Evolutionary conservation across 2,888 invertebrate species (phyloP).

Genomic region (Drosophila nigricruria): DNA sequence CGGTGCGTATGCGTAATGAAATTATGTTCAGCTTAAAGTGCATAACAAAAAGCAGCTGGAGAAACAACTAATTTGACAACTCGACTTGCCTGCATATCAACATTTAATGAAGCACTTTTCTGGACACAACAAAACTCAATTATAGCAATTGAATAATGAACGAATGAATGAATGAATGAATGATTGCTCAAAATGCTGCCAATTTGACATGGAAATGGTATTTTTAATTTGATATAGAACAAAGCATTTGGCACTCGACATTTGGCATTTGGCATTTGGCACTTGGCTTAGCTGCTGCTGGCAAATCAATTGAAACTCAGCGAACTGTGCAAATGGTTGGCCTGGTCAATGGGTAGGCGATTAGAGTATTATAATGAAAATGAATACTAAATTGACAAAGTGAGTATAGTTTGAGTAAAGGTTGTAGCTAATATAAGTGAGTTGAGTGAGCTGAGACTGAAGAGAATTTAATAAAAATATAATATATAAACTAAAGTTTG

Average conservation of each 20-base stretch:
- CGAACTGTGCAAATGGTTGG: constrained; percentile 54
- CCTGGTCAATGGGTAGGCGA: constrained; percentile 27
- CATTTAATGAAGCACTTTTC: neutral
- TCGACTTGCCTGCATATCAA: neutral
- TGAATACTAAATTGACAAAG: neutral
- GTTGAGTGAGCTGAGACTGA: neutral
- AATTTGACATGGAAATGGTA: constrained; percentile 1
- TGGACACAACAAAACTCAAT: constrained; percentile 28
- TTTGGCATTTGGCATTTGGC: constrained; percentile 8
- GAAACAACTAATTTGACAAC: neutral
- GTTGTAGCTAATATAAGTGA: neutral
- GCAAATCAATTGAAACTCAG: constrained; percentile 54
- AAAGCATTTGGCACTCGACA: constrained; percentile 9
- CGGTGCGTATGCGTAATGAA: constrained; percentile 60
- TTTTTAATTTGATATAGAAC: constrained; percentile 12
- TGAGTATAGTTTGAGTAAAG: no score
- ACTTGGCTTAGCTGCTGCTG: neutral
- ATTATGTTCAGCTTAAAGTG: constrained; percentile 22
- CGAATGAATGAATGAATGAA: neutral
- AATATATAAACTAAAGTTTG: neutral
- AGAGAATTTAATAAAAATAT: neutral
- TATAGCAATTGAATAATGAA: constrained; percentile 9
- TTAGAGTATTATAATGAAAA: constrained; percentile 43
- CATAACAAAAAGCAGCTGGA: constrained; percentile 10
- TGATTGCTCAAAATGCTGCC: constrained; percentile 21